These are phyloP conservation scores for Bombyx huttoni DNA, from an alignment of 2,888 invertebrate genomes.

Conservation along the genomic window DNA sequence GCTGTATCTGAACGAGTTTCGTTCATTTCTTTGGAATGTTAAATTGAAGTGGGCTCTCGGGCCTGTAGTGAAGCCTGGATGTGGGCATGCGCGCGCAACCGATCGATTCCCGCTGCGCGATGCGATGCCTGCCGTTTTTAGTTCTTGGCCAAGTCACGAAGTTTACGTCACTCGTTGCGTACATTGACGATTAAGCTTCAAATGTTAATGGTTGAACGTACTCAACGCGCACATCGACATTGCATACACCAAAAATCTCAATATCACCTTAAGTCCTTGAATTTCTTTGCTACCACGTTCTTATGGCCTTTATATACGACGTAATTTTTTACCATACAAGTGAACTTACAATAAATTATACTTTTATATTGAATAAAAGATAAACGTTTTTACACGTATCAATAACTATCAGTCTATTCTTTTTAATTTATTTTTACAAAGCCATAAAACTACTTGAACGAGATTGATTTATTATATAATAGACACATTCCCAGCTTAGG, in stretches of 20 bases:
- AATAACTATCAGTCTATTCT: no score
- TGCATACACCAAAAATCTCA: neutral
- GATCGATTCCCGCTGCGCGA: slow-evolving; percentile 65
- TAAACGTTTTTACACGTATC: no score
- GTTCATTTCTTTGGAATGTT: slow-evolving; percentile 62
- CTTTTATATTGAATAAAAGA: no score
- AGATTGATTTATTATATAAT: no score
- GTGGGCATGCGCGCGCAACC: slow-evolving; percentile 62
- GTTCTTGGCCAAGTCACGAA: slow-evolving; percentile 45
- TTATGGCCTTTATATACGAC: no score
- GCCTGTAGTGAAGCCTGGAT: slow-evolving; percentile 45
- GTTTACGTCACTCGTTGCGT: slow-evolving; percentile 68
- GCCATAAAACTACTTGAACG: no score
- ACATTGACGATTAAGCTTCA: slow-evolving; percentile 49
- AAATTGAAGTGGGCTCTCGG: slow-evolving; percentile 46
- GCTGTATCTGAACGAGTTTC: slow-evolving; percentile 55
- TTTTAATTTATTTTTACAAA: no score
- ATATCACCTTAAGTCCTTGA: neutral
- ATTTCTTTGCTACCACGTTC: neutral
- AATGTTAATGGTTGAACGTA: slow-evolving; percentile 33
- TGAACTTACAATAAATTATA: no score
- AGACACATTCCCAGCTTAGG: no score
- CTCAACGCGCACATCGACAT: slow-evolving; percentile 2
- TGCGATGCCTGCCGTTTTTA: slow-evolving; percentile 36
- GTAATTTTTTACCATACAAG: no score